Conservation (phyloP, 2,888 invertebrate genomes). For the Patella depressa region DNA sequence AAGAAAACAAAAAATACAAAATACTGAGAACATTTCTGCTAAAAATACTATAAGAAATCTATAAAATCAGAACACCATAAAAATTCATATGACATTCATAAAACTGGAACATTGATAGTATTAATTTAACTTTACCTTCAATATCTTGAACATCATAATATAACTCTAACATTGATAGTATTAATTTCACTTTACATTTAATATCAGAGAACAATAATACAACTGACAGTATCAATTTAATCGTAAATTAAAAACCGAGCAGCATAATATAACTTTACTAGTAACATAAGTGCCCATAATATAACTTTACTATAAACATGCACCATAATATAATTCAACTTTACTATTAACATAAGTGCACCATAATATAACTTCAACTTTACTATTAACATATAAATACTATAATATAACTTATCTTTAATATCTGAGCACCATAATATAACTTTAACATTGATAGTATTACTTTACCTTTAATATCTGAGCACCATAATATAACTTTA, state of each 20-base stretch:
- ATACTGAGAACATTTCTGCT: too few relatives aligned
- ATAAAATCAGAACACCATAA: conserved; percentile 32
- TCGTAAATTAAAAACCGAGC: conserved; percentile 40
- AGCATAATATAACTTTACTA: not conserved
- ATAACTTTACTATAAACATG: not conserved
- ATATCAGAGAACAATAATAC: conserved; percentile 44
- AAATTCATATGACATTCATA: too few relatives aligned
- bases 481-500: conserved; percentile 56
- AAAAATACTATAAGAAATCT: conserved; percentile 36
- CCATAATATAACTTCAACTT: conserved; percentile 12
- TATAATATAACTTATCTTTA: conserved; percentile 38
- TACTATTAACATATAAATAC: not conserved
- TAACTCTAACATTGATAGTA: conserved; percentile 56
- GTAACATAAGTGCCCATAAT: not conserved
- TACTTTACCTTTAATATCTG: conserved; percentile 46
- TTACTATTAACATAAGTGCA: not conserved
- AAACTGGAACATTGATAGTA: conserved; percentile 13
- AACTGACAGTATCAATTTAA: conserved; percentile 53
- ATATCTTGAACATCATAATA: conserved; percentile 53
- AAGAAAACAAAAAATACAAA: too few relatives aligned
- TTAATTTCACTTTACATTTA: conserved; percentile 49
- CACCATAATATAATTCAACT: not conserved
- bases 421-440: conserved; percentile 29
- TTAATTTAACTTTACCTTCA: conserved; percentile 38
- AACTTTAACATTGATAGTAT: conserved; percentile 16